Conservation (phyloP, 2,113 vertebrate species). For the Prietella phreatophila region DNA sequence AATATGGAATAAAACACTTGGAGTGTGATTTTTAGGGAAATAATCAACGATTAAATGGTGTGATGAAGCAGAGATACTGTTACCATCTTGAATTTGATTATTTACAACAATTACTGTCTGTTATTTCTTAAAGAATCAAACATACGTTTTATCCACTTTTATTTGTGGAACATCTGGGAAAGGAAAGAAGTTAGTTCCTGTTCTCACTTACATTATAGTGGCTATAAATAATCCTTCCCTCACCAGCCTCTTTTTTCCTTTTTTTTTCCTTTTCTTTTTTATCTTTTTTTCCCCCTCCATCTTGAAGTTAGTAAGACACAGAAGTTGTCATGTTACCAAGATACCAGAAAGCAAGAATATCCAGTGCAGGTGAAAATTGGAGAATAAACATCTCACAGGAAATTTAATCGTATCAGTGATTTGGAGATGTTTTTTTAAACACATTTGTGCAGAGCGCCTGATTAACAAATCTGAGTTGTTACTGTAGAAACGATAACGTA, state of each 20-base stretch:
- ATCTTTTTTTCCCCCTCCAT: no score
- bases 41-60: background rate
- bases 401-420: background rate
- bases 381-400: background rate
- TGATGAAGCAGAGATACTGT: background rate
- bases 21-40: background rate
- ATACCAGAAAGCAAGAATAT: no score
- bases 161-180: background rate
- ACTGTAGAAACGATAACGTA: background rate
- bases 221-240: background rate
- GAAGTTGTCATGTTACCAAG: no score
- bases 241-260: no score
- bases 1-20: background rate
- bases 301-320: no score
- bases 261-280: no score
- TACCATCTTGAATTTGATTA: background rate
- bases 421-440: no score
- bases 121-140: background rate
- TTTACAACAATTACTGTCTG: no score
- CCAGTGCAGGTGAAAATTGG: no score
- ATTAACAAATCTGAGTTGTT: background rate
- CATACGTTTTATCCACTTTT: no score
- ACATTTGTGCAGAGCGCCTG: no score
- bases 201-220: background rate
- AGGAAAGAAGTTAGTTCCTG: background rate